Evolutionary conservation across 2,888 invertebrate genomes (phyloP).

Genomic region (Gastrophysa polygoni): DNA sequence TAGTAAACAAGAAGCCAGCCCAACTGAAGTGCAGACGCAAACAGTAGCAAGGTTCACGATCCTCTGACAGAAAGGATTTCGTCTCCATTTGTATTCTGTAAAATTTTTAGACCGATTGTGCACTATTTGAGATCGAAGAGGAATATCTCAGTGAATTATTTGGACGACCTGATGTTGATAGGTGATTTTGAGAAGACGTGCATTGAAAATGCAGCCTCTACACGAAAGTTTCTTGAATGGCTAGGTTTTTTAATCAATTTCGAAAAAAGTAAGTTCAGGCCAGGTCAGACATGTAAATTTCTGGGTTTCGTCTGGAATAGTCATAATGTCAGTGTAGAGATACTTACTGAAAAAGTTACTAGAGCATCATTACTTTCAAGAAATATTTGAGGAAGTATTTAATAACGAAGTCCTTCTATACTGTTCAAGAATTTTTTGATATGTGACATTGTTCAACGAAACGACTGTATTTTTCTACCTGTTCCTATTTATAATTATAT

Average conservation of each 20-base stretch:
- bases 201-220: background rate
- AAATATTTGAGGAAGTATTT: background rate
- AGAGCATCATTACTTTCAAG: background rate
- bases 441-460: too few relatives aligned
- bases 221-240: background rate
- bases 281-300: constrained; percentile 14
- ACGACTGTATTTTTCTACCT: too few relatives aligned
- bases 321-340: background rate
- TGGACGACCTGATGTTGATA: constrained; percentile 21
- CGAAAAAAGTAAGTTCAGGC: constrained; percentile 8
- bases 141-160: constrained; percentile 11
- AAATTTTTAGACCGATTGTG: constrained; percentile 21
- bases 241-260: constrained; percentile 8
- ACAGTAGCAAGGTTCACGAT: too few relatives aligned
- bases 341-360: background rate
- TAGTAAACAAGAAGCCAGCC: too few relatives aligned
- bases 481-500: too few relatives aligned
- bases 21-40: too few relatives aligned
- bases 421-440: too few relatives aligned
- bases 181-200: background rate
- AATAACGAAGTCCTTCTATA: background rate
- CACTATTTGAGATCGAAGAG: constrained; percentile 12
- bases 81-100: constrained; percentile 20
- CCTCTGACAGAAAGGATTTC: background rate
- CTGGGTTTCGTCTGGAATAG: constrained; percentile 12